Percentiles rank a stretch among this genome's conserved stretches.
Evolutionary conservation across 2,888 invertebrate genomes (phyloP).

Genomic region (Drosophila leonis): DNA sequence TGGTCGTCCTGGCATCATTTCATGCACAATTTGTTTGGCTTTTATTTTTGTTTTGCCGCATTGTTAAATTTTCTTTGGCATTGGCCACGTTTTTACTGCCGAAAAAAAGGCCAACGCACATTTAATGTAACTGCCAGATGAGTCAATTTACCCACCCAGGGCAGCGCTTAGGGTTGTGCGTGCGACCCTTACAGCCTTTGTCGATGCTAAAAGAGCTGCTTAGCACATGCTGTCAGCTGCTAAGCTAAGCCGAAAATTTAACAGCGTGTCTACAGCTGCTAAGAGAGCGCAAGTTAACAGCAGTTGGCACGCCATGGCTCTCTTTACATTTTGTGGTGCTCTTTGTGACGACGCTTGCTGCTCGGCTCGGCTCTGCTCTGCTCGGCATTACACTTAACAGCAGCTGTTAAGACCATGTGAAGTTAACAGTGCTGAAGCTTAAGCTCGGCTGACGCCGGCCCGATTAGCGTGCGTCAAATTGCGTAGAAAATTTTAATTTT

Average conservation of each 20-base stretch:
- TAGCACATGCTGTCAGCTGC: conserved; percentile 4
- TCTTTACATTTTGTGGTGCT: conserved; percentile 22
- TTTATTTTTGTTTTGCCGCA: conserved; percentile 79
- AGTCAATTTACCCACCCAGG: conserved; percentile 51
- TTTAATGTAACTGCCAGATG: conserved; percentile 69
- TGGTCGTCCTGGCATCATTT: conserved; percentile 51
- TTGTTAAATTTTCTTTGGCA: conserved; percentile 65
- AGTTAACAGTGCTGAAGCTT: conserved; percentile 21
- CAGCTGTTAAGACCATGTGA: conserved; percentile 7
- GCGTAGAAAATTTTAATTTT: conserved; percentile 74
- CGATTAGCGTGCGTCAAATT: conserved; percentile 52
- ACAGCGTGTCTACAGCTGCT: conserved; percentile 12
- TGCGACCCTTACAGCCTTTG: conserved; percentile 9
- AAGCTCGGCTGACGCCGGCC: conserved; percentile 1
- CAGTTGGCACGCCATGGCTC: neutral
- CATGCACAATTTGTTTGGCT: conserved; percentile 78
- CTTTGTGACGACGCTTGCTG: conserved; percentile 6
- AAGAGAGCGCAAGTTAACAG: conserved; percentile 23
- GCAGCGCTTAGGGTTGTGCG: conserved; percentile 38
- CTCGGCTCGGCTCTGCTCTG: conserved; percentile 18
- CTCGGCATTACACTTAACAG: conserved; percentile 8
- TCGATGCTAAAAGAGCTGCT: conserved; percentile 9
- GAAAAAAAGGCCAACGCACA: conserved; percentile 47
- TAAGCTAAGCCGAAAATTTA: conserved; percentile 6
- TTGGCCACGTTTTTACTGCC: conserved; percentile 49